Evolutionary conservation across 2,797 vertebrate species (phyloP).

Genomic region (Hipposideros larvatus): DNA sequence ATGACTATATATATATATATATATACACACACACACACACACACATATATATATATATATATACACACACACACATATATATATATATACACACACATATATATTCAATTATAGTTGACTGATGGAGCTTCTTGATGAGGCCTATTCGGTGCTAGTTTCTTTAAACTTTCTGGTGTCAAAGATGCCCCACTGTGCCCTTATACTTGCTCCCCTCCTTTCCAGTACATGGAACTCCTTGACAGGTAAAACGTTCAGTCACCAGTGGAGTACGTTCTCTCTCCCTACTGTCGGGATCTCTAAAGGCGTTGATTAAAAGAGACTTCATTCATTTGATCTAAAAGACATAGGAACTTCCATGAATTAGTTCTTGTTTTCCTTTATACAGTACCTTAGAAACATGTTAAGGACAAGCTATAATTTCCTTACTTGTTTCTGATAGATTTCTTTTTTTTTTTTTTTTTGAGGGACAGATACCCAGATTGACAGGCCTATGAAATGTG

Average conservation of each 20-base stretch:
- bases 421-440: neutral
- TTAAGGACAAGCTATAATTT: slow-evolving; percentile 18
- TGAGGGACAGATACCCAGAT: neutral
- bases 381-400: neutral
- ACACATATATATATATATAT: too few species aligned
- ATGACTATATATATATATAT: too few species aligned
- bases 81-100: too few species aligned
- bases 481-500: neutral
- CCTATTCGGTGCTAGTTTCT: neutral
- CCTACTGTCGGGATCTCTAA: neutral
- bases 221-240: neutral
- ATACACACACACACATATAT: too few species aligned
- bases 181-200: neutral
- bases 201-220: neutral
- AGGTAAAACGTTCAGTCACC: neutral
- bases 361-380: slow-evolving; percentile 7
- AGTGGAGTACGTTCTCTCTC: neutral
- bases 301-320: slow-evolving; percentile 25
- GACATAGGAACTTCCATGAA: slow-evolving; percentile 19
- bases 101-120: neutral
- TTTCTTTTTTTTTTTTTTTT: neutral
- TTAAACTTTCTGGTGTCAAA: slow-evolving; percentile 15
- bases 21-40: too few species aligned
- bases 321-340: slow-evolving; percentile 46
- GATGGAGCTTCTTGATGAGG: neutral